These are phyloP conservation scores for Amiota communis DNA, from an alignment of 2,888 invertebrate species.

Conservation along the genomic window DNA sequence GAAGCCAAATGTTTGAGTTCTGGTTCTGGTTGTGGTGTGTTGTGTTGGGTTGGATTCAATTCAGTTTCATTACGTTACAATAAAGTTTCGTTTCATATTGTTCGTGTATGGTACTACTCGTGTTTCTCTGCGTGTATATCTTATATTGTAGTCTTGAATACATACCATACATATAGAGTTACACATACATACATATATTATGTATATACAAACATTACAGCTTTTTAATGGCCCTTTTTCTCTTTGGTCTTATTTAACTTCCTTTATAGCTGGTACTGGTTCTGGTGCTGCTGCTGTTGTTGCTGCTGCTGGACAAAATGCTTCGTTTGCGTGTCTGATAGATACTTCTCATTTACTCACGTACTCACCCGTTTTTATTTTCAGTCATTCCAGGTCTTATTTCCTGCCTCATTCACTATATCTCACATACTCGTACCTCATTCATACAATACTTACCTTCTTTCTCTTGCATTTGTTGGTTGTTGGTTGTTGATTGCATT, in stretches of 20 bases:
- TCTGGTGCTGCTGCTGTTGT: not conserved
- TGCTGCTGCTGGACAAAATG: conserved; percentile 20
- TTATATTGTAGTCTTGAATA: not conserved
- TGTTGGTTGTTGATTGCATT: not conserved
- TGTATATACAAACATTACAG: too few relatives aligned
- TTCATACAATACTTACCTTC: not conserved
- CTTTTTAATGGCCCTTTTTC: not conserved
- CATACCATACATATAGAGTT: too few relatives aligned
- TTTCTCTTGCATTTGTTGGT: not conserved
- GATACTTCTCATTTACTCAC: not conserved
- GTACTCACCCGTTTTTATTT: not conserved
- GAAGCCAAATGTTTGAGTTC: not conserved
- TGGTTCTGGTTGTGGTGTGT: not conserved
- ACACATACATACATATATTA: too few relatives aligned
- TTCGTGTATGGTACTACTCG: not conserved
- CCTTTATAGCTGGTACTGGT: not conserved
- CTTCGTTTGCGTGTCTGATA: conserved; percentile 13
- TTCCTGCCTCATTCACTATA: not conserved
- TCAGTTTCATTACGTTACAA: too few relatives aligned
- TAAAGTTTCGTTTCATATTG: not conserved
- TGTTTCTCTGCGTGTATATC: not conserved
- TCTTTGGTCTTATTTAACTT: not conserved
- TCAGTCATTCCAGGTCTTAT: not conserved
- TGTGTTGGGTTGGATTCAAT: too few relatives aligned
- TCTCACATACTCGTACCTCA: not conserved